Percentiles rank a stretch among this genome's conserved stretches.
Evolutionary conservation across 2,888 invertebrate species (phyloP).

Genomic region (Temnothorax unifasciatus): DNA sequence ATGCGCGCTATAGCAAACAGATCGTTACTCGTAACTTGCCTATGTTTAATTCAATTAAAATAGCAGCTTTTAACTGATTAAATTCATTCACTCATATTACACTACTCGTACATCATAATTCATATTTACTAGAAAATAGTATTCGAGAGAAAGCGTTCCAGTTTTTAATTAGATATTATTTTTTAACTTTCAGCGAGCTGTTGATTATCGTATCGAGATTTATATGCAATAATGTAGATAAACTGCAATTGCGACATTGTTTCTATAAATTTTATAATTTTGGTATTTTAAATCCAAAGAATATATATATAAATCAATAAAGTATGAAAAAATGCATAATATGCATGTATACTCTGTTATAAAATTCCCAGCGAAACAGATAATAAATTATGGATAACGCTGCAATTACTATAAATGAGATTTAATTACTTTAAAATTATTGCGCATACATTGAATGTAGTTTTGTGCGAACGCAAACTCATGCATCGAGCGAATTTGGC

Average conservation of each 20-base stretch:
- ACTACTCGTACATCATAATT: background rate
- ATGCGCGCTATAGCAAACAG: constrained; percentile 1
- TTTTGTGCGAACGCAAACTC: background rate
- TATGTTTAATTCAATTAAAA: background rate
- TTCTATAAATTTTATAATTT: background rate
- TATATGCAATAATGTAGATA: background rate
- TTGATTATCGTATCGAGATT: background rate
- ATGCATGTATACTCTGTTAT: background rate
- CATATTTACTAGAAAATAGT: background rate
- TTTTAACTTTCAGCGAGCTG: background rate
- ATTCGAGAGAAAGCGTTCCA: background rate
- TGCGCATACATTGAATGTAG: background rate
- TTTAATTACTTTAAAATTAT: constrained; percentile 26
- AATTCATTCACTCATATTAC: background rate
- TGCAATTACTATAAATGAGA: background rate
- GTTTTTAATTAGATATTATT: background rate
- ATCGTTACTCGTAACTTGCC: background rate
- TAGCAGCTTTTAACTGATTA: background rate
- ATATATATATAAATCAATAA: background rate
- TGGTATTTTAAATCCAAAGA: background rate
- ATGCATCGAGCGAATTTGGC: constrained; percentile 1
- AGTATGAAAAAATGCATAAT: background rate
- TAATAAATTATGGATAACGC: background rate
- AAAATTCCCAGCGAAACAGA: background rate
- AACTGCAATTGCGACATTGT: background rate